Evolutionary conservation across 2,888 invertebrate genomes (phyloP).

Genomic region (Heliconius aoede): DNA sequence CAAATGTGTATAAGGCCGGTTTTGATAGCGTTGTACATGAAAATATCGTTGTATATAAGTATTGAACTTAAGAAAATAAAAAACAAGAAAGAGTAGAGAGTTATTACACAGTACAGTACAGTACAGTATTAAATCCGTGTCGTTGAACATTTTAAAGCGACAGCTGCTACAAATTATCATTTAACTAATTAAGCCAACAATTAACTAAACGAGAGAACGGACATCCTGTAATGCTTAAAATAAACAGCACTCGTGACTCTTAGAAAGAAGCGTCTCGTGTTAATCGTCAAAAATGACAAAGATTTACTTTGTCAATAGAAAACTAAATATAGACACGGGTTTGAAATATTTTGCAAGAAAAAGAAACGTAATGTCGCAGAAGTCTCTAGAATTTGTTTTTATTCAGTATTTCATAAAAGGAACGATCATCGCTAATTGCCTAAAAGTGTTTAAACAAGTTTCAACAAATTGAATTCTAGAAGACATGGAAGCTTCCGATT

Average conservation of each 20-base stretch:
- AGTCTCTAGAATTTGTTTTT: not conserved
- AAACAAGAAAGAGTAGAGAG: not conserved
- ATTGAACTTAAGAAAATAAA: not conserved
- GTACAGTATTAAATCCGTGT: not conserved
- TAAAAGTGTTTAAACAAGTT: not conserved
- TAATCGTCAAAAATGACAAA: not conserved
- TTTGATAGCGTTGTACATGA: not conserved
- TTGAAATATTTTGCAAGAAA: not conserved
- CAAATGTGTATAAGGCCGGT: not conserved
- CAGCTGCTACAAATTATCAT: not conserved
- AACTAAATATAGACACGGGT: no score
- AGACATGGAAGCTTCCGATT: not conserved
- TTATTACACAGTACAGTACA: no score
- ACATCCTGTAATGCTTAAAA: not conserved
- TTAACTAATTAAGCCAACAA: not conserved
- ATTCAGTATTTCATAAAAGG: not conserved
- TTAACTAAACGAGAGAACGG: not conserved
- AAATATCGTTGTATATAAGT: no score
- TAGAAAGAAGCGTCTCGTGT: not conserved
- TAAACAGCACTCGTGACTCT: not conserved
- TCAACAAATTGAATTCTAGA: not conserved
- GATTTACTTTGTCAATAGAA: not conserved
- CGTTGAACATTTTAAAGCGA: not conserved
- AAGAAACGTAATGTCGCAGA: not conserved
- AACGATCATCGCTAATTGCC: not conserved